Base-by-base conservation (phyloP, 2,797 vertebrate species). In the Lagocephalus sceleratus region DNA sequence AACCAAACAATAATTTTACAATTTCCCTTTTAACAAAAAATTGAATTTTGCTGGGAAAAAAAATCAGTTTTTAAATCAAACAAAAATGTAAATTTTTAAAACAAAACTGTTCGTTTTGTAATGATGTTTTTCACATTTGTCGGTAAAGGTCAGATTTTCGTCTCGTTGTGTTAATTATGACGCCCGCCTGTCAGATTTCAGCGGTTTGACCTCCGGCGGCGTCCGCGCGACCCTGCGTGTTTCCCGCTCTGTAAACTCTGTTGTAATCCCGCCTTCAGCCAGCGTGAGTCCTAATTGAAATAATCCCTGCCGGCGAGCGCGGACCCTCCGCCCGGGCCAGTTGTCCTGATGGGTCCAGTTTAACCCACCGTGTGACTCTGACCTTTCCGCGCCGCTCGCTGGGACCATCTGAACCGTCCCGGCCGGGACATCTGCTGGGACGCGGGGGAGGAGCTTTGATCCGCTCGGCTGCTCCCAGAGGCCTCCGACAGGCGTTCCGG, bases 301-400 rank as follows among this genome's bases (percentile, higher is more conserved):
- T 88, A 87, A 89, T 87, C 88, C 89, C 87, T 52, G 84, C 82
- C 76, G 83, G 71, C 43, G 83, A 81, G 85, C 49, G 25, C 51
- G 20, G 38, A 43, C 56, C 61, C 11, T 59, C 76, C 52, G 73
- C 68, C 68, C 2, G 60, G 76, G 84, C 87, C 87, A 89, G 88
- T 83, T 83, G 75, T 19, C 85, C 73, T 82, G 88, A 90, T 87
- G 87, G 86, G 84, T 81, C 88, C 88, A 89, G 87, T 92, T 91
- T 92, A 92, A 91, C 90, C 89, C 90, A 82, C 90, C 75, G 86
- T 89, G 89, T 88, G 88, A 88, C 84, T 78, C 76, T 91, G 90
- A 92, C 90, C 90, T 91, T 91, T 90, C 73, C 73, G 77, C 71
- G 79, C 85, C 63, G 68, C 90, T 88, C 76, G 72, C 88, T 85